Percentiles rank a stretch among this genome's conserved stretches.
Conservation (phyloP, 2,113 vertebrate genomes). For the Alectura lathami region DNA sequence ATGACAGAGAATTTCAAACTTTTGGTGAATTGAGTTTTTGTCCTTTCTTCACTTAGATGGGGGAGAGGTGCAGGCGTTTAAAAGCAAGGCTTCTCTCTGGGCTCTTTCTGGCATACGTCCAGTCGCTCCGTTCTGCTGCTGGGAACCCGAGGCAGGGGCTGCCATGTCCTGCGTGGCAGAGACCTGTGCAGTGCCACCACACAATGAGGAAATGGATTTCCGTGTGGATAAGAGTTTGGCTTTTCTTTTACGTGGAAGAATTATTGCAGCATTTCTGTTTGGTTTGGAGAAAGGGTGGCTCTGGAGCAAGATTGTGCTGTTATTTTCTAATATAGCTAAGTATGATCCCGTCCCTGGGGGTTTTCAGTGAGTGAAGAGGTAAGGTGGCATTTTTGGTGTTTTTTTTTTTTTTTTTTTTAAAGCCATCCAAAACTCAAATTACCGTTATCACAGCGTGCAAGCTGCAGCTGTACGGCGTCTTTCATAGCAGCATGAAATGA, state of each 20-base stretch:
- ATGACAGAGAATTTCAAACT: neutral
- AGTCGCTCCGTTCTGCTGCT: neutral
- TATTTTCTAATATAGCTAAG: neutral
- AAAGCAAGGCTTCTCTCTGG: neutral
- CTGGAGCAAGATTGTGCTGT: accelerated
- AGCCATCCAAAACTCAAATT: neutral
- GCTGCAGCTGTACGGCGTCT: neutral
- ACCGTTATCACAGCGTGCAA: neutral
- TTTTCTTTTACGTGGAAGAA: neutral
- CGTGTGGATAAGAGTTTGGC: neutral
- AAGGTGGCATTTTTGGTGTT: neutral
- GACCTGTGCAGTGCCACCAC: neutral
- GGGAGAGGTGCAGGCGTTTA: neutral
- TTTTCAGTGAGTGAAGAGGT: neutral
- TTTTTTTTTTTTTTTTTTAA: neutral
- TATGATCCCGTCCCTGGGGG: neutral
- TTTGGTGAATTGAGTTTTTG: neutral
- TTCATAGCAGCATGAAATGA: neutral
- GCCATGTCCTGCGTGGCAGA: accelerated
- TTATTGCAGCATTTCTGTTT: neutral
- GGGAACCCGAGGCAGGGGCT: neutral
- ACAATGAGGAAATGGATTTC: neutral
- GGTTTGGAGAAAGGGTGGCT: neutral
- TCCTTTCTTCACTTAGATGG: neutral
- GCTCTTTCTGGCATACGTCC: neutral